These are phyloP conservation scores for Calliphora vicina DNA, from an alignment of 1,140 invertebrate genomes.

Conservation along the genomic window DNA sequence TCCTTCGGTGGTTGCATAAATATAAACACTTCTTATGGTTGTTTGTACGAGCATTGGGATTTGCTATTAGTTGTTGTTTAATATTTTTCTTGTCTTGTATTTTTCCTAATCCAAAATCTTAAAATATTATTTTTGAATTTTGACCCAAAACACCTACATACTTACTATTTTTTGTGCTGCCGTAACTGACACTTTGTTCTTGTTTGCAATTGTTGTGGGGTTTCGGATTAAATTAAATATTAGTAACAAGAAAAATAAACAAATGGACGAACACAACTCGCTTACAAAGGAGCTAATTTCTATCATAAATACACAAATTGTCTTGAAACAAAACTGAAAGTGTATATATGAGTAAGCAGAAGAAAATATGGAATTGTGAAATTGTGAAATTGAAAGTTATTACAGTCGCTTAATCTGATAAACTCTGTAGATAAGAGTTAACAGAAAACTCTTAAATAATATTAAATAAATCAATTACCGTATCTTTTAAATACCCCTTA, in stretches of 20 bases:
- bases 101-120: background rate
- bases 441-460: too few species aligned
- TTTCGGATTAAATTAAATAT: conserved; percentile 10
- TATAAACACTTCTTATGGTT: background rate
- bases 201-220: conserved; percentile 17
- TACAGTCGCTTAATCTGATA: conserved; percentile 21
- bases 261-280: background rate
- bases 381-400: conserved; percentile 28
- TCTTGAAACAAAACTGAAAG: background rate
- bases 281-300: background rate
- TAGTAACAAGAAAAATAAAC: background rate
- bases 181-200: conserved; percentile 1
- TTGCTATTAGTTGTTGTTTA: background rate
- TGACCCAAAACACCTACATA: background rate
- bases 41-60: conserved; percentile 13
- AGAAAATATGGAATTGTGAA: background rate
- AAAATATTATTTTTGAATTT: background rate
- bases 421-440: background rate
- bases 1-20: background rate
- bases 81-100: background rate
- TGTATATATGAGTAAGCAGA: too few species aligned
- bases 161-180: too few species aligned
- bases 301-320: background rate
- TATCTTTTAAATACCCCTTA: too few species aligned
- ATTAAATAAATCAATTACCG: too few species aligned